Conservation (phyloP, 2,113 vertebrate genomes). For the Myrmecophaga tridactyla region DNA sequence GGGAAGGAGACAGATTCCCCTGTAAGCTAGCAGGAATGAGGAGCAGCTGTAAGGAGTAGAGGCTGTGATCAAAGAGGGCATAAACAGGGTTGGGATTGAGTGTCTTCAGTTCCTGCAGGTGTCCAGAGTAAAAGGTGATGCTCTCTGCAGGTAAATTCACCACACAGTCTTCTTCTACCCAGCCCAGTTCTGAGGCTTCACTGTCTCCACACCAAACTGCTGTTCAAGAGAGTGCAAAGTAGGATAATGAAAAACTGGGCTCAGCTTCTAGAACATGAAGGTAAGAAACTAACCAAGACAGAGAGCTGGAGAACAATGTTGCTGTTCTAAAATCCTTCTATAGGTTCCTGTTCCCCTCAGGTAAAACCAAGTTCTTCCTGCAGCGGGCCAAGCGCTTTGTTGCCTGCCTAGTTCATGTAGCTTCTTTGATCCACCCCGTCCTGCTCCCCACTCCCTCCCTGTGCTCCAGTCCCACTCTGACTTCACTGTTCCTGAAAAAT, state of each 20-base stretch:
- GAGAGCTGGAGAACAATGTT: background rate
- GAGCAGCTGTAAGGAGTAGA: too few relatives aligned
- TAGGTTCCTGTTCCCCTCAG: background rate
- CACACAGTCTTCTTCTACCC: background rate
- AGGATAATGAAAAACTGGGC: background rate
- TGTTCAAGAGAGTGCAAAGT: accelerated
- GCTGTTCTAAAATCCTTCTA: too few relatives aligned
- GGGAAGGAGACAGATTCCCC: background rate
- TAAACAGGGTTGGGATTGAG: accelerated
- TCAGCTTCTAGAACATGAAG: background rate
- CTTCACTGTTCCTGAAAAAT: background rate
- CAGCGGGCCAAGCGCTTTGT: background rate
- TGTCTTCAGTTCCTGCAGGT: background rate
- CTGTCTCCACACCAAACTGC: background rate
- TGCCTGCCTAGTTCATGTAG: too few relatives aligned
- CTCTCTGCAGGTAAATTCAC: too few relatives aligned
- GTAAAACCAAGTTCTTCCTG: background rate
- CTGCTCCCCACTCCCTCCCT: accelerated
- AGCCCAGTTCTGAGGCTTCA: background rate
- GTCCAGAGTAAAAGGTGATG: too few relatives aligned
- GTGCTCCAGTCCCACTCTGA: accelerated
- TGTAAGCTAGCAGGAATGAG: background rate
- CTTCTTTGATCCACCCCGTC: too few relatives aligned
- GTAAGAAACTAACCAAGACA: background rate
- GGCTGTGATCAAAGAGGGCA: background rate